Base-by-base conservation (phyloP, 2,113 vertebrate species). In the Aythya baeri region DNA sequence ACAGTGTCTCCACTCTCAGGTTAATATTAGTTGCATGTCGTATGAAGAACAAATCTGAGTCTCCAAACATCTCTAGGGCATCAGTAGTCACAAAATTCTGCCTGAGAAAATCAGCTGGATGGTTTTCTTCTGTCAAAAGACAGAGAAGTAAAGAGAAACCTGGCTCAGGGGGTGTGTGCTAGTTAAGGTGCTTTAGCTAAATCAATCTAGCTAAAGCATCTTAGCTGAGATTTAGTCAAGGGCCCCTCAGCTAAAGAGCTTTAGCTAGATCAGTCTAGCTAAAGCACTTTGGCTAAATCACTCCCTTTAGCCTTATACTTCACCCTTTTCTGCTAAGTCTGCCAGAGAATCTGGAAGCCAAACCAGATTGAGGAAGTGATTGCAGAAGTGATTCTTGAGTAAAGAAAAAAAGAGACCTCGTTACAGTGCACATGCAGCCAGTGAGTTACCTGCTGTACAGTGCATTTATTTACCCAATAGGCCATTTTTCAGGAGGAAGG, bases 121-220 rank as follows among this genome's bases (percentile, higher is more conserved):
- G 4, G 44, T 76, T 73, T 82, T 70, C 31, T 61, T 84, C 49
- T 75, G 29, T 49, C 57, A 31, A 6, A 68, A 34, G 17, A 62
- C 8, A 84, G 43, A 80, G 29, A 74, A 86, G 23, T 59, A 86
- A 86, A 61, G 65, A 49, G 49, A 88, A 91, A 89, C 81, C 59
- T 89, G 66, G 26, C 84, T 92, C 71, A 85, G 44, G 17, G 17
- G 59, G 71, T 27, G 9, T 83, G 58, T 76, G 71, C 78, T 83
- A 58, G 75, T 73, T 95, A 96, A 96, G 62, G 46, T 88, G 79
- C 89, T 96, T 97, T 93, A 86, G 92, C 82, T 96, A 76, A 94
- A 84, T 83, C 73, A 62, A 22, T 94, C 76, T 72, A 49, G 22
- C 57, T 63, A 93, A 95, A 97, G 83, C 74, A 77, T 70, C 92